Evolutionary conservation across 1,140 invertebrate genomes (phyloP), one percentile per base, ranked within the genome.

Genomic region (Anastatus disparis): DNA sequence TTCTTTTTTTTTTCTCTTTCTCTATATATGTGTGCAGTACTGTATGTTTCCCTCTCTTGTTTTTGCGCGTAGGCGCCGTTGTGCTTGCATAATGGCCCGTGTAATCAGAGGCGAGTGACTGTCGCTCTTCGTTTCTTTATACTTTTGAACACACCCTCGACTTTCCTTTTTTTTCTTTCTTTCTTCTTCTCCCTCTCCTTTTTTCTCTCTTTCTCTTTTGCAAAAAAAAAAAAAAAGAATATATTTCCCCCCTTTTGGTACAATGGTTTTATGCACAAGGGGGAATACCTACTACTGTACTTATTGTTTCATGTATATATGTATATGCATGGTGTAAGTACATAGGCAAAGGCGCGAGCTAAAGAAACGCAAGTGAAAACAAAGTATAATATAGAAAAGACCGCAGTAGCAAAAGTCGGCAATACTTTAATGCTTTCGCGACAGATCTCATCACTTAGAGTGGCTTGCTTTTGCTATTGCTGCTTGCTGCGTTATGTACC

Each of bases 71-170:
- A 44, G 55, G 55, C 71, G 62, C 73, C 75, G 77, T 78, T 80
- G 74, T 80, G 70, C 76, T 77, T 78, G 78, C 75, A 80, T 78
- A 80, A 80, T 80, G 78, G 78, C 46, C 74, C 79, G 76, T 80
- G 79, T 80, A 80, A 80, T 80, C 78, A 80, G 76, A 75, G 74
- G 75, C 78, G 76, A 79, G 77, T 77, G 78, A 78, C 76, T 78
- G 63, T 42, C 62, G 38, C 74, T 63, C 74, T 58, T 62, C 65
- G 62, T 55, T 53, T 67, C 50, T 44, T n/a, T n/a, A n/a, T n/a
- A n/a, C n/a, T n/a, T n/a, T n/a, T n/a, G n/a, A n/a, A n/a, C n/a
- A n/a, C n/a, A n/a, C n/a, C n/a, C n/a, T n/a, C n/a, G n/a, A n/a
- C n/a, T n/a, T n/a, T n/a, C n/a, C n/a, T n/a, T n/a, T n/a, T n/a